phyloP scores from a whole-genome alignment of 1,140 invertebrate genomes.

The Caenorhabditis briggsae region DNA sequence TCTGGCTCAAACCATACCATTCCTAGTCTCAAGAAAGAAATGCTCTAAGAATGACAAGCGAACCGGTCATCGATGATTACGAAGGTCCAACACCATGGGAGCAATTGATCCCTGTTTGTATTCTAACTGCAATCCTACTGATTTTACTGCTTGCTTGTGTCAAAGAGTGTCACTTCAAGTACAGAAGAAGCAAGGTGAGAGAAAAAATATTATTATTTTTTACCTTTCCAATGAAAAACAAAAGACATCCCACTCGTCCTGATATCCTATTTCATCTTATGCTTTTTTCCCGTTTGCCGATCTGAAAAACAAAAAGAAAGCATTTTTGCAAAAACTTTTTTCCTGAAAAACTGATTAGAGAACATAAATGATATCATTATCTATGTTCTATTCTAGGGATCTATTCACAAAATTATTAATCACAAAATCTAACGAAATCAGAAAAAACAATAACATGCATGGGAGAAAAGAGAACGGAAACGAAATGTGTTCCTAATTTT shows the following conservation, averaged over 20 bases:
- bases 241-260: neutral
- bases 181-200: constrained; percentile 48
- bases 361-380: constrained; percentile 9
- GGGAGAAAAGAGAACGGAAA: too few species aligned
- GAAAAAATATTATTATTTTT: neutral
- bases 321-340: neutral
- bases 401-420: too few species aligned
- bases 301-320: neutral
- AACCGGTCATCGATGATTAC: constrained; percentile 40
- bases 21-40: constrained; percentile 26
- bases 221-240: neutral
- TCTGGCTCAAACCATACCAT: neutral
- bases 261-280: neutral
- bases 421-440: too few species aligned
- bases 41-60: constrained; percentile 28
- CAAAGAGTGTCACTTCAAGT: constrained; percentile 53
- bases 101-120: constrained; percentile 35
- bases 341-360: neutral
- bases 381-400: neutral
- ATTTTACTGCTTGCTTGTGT: constrained; percentile 37
- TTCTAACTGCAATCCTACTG: constrained; percentile 39
- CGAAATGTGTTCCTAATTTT: too few species aligned
- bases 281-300: too few species aligned
- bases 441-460: too few species aligned
- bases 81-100: constrained; percentile 40